Base-by-base conservation (phyloP, 2,797 vertebrate genomes). In the Xiphophorus birchmanni region DNA sequence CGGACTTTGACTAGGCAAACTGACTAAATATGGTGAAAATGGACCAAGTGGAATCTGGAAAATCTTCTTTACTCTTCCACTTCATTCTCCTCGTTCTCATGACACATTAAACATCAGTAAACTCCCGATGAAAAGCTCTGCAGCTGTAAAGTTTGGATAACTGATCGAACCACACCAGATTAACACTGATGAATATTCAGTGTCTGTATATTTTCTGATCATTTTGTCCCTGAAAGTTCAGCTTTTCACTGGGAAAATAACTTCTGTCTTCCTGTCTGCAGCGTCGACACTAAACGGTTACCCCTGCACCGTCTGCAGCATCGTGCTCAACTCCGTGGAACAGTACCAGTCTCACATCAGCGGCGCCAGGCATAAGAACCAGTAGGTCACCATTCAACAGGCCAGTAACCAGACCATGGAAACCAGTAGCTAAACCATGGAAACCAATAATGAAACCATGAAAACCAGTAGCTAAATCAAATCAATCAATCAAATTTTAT, bases 301-400 rank as follows among this genome's bases (percentile, higher is more conserved):
- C 89, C 96, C 96, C 4, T 99, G 98, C 93, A 96, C 95, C 84
- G 92, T 97, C 47, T 99, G 98, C 92, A 97, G 97, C 90, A 97
- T 99, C 79, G 97, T 98, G 75, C 96, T 99, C 67, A 99, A 99
- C 95, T 99, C 98, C 32, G 97, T 99, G 96, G 98, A 98, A 81
- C 98, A 99, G 94, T 99, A 99, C 94, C 97, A 99, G 92, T 98
- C 98, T 90, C 98, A 99, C 83, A 95, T 99, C 96, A 99, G 97
- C 26, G 98, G 98, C 76, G 96, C 98, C 94, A 99, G 99, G 95
- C 98, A 99, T 91, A 99, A 98, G 96, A 98, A 97, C 93, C 97
- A 99, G 98, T 99, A 95, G 95, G 97, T 97, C 12, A 37, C 18
- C 4, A 69, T 40, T 35, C 7, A 65, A 10, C 63, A 65, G 63